Percentiles rank a stretch among this genome's conserved stretches.
Conservation (phyloP, 2,888 invertebrate species). For the Microchrysa polita region DNA sequence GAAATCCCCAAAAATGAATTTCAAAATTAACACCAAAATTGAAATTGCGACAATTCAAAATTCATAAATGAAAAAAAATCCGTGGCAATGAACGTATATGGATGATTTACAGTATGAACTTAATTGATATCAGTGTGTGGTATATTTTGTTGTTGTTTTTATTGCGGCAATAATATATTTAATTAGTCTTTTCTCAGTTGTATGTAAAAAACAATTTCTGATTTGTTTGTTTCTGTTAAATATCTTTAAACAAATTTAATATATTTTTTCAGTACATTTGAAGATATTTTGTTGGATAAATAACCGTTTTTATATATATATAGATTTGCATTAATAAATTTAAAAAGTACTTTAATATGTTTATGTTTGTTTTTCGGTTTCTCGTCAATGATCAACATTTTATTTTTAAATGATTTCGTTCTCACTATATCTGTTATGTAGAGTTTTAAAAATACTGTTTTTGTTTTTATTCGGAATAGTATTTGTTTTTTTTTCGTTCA, state of each 20-base stretch:
- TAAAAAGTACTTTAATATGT: conserved; percentile 15
- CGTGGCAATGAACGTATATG: too few relatives aligned
- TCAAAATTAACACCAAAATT: too few relatives aligned
- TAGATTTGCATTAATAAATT: conserved; percentile 4
- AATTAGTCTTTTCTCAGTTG: background rate
- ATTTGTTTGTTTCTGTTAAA: background rate
- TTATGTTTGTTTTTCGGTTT: background rate
- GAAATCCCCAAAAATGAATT: too few relatives aligned
- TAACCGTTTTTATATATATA: background rate
- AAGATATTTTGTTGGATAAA: conserved; percentile 12
- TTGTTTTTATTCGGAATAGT: conserved; percentile 2
- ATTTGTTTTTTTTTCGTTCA: background rate
- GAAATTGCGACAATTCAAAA: too few relatives aligned
- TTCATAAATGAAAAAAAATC: too few relatives aligned
- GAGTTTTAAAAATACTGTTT: conserved; percentile 47
- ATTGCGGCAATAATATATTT: too few relatives aligned
- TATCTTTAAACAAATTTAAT: conserved; percentile 1
- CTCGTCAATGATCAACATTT: too few relatives aligned
- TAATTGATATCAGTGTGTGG: too few relatives aligned
- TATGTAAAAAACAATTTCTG: background rate
- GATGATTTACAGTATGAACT: too few relatives aligned
- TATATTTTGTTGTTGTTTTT: too few relatives aligned
- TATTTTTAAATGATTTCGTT: background rate
- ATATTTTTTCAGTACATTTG: background rate
- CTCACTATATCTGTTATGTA: conserved; percentile 11